Conservation (phyloP, 2,113 vertebrate genomes). For the Coptodon bakossiorum region DNA sequence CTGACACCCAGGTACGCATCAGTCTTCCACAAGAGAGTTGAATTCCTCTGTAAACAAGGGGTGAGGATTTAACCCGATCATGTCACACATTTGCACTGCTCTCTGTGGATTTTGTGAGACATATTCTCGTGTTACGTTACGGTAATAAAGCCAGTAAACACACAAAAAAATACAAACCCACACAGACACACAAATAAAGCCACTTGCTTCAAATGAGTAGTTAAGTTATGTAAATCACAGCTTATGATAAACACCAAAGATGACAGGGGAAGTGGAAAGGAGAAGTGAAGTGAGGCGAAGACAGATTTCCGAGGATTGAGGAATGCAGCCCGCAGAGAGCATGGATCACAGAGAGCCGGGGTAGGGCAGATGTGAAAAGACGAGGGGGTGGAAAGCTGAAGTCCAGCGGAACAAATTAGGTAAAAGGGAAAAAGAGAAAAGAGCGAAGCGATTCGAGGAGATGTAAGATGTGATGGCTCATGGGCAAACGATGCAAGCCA, state of each 20-base stretch:
- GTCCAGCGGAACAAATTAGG: conserved; percentile 37
- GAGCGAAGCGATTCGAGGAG: conserved; percentile 1
- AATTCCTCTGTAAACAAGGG: conserved; percentile 42
- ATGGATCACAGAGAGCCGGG: neutral
- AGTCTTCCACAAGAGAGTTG: neutral
- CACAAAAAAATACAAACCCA: neutral
- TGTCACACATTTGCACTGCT: conserved; percentile 32
- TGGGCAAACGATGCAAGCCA: conserved; percentile 42
- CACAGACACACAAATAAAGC: conserved; percentile 16
- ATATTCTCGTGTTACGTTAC: neutral
- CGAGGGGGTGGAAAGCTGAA: neutral
- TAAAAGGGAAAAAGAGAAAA: conserved; percentile 27
- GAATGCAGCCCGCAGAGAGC: neutral
- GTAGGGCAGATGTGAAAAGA: neutral
- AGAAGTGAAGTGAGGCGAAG: neutral
- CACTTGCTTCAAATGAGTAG: conserved; percentile 32
- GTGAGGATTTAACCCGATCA: conserved; percentile 44
- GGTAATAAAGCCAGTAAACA: conserved; percentile 23
- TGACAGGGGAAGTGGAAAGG: conserved; percentile 2
- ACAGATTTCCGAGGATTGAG: conserved; percentile 27
- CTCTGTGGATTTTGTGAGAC: conserved; percentile 20
- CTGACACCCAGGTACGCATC: neutral
- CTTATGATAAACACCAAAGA: conserved; percentile 38
- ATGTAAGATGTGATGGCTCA: conserved; percentile 23
- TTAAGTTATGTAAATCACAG: conserved; percentile 60